Percentiles rank a stretch among this genome's conserved stretches.
phyloP scores from a whole-genome alignment of 2,888 invertebrate species.

The Actias luna region DNA sequence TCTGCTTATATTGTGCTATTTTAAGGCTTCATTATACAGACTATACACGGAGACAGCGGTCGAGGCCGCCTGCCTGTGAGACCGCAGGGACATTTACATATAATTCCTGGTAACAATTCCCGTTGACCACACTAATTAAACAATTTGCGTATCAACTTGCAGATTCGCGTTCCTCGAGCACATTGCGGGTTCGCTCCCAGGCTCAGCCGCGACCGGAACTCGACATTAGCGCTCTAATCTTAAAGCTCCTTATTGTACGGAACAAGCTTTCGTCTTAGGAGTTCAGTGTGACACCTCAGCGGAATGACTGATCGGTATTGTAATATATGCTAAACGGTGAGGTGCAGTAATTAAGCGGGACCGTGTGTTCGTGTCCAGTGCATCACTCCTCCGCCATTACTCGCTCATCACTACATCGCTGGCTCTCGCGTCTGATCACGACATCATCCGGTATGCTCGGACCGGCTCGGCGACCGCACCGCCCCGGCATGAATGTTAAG shows the following conservation, averaged over 20 bases:
- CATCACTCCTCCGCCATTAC: slow-evolving; percentile 55
- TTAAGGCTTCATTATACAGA: not conserved
- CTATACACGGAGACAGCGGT: not conserved
- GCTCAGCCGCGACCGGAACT: slow-evolving; percentile 15
- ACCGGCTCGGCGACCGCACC: slow-evolving; percentile 32
- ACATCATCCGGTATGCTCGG: slow-evolving; percentile 56
- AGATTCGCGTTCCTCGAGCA: slow-evolving; percentile 29
- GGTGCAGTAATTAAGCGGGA: slow-evolving; percentile 71
- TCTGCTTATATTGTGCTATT: not conserved
- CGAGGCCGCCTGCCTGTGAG: slow-evolving; percentile 26
- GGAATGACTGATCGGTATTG: slow-evolving; percentile 67
- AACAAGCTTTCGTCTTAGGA: slow-evolving; percentile 37
- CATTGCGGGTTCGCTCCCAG: slow-evolving; percentile 16
- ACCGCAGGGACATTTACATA: slow-evolving; percentile 52
- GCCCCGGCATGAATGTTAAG: slow-evolving; percentile 8
- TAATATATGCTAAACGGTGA: slow-evolving; percentile 74
- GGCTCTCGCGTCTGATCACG: slow-evolving; percentile 59
- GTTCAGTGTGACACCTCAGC: slow-evolving; percentile 55
- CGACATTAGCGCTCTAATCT: slow-evolving; percentile 22
- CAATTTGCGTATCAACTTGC: slow-evolving; percentile 68
- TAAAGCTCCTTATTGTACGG: slow-evolving; percentile 35
- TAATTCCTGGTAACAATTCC: slow-evolving; percentile 54
- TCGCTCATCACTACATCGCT: slow-evolving; percentile 54
- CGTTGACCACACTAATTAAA: slow-evolving; percentile 65
- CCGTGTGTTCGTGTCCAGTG: slow-evolving; percentile 49